Conservation (phyloP, 2,113 vertebrate species). For the Lanius collurio region DNA sequence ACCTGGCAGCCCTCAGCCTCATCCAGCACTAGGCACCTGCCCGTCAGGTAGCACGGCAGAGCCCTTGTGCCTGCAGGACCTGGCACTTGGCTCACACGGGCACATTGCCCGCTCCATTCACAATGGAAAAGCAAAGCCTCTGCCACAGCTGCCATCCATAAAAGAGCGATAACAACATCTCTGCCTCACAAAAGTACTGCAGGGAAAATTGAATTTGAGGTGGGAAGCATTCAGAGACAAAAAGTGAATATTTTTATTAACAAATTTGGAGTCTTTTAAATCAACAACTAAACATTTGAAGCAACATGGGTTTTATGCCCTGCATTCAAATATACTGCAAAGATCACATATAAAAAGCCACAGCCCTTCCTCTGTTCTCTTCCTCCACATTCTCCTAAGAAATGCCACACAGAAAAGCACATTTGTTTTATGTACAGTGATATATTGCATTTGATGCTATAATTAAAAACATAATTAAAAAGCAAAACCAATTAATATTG, state of each 20-base stretch:
- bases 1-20: neutral
- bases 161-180: neutral
- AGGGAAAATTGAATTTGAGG: neutral
- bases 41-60: fast-evolving
- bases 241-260: neutral
- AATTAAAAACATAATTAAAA: conserved; percentile 34
- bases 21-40: neutral
- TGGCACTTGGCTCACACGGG: fast-evolving
- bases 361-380: neutral
- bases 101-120: fast-evolving
- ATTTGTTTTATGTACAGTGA: neutral
- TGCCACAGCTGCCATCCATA: neutral
- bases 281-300: neutral
- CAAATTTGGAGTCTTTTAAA: neutral
- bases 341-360: neutral
- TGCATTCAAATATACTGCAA: neutral
- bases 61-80: fast-evolving
- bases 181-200: neutral
- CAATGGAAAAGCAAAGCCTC: neutral
- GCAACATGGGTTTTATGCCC: neutral
- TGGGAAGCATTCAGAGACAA: neutral
- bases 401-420: neutral
- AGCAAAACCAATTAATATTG: neutral
- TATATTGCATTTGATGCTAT: neutral
- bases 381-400: neutral